Conservation (phyloP, 2,797 vertebrate genomes). For the Sebastes steindachneri region DNA sequence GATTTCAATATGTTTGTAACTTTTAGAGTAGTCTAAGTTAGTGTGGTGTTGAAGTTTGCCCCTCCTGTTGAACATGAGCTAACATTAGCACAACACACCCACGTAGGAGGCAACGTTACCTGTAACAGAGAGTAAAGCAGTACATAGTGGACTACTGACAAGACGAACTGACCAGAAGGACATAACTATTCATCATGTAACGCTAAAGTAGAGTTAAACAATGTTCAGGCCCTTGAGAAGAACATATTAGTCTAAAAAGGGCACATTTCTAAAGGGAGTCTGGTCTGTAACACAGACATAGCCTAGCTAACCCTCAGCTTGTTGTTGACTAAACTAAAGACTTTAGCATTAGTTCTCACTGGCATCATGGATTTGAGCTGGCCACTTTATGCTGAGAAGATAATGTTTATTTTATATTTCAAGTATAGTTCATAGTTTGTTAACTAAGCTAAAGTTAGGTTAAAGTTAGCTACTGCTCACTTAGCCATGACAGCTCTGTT, state of each 20-base stretch:
- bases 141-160: too few relatives aligned
- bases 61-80: not conserved
- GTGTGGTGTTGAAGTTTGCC: not conserved
- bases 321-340: not conserved
- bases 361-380: not conserved
- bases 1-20: accelerated
- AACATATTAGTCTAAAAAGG: not conserved
- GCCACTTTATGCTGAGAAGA: not conserved
- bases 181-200: not conserved
- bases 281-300: not conserved
- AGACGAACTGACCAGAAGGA: not conserved
- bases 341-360: not conserved
- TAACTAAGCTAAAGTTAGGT: not conserved
- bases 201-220: not conserved
- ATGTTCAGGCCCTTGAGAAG: too few relatives aligned
- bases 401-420: not conserved
- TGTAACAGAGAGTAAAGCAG: too few relatives aligned
- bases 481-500: not conserved
- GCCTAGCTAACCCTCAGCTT: not conserved
- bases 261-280: not conserved
- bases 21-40: not conserved
- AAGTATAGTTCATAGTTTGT: not conserved
- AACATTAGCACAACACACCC: slow-evolving; percentile 30
- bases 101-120: too few relatives aligned
- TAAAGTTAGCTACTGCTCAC: not conserved